Evolutionary conservation across 2,797 vertebrate species (phyloP).

Genomic region (Xyrichtys novacula): DNA sequence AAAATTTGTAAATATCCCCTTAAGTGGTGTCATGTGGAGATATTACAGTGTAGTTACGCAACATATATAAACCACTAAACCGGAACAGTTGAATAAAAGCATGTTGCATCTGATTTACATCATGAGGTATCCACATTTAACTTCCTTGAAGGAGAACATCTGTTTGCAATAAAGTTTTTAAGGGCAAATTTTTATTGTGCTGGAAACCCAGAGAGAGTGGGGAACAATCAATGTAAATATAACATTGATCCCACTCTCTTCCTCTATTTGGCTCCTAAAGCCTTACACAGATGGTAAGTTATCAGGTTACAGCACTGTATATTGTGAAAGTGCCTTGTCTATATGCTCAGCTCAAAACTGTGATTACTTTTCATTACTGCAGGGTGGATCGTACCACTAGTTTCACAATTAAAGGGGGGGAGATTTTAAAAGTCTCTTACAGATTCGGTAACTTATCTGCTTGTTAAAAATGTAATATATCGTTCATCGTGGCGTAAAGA

Average conservation of each 20-base stretch:
- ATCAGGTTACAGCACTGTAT: conserved; percentile 40
- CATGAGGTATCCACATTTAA: conserved; percentile 25
- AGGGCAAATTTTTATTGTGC: conserved; percentile 15
- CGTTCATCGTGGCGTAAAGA: fast-evolving
- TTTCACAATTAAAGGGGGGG: conserved; percentile 4
- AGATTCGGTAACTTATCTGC: not conserved
- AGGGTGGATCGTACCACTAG: conserved; percentile 44
- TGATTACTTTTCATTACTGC: conserved; percentile 79
- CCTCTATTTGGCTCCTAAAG: conserved; percentile 3
- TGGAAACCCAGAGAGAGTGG: conserved; percentile 13
- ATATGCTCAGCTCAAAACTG: conserved; percentile 58
- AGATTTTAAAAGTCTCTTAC: not conserved
- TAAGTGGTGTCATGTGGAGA: not conserved
- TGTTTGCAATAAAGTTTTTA: conserved; percentile 51
- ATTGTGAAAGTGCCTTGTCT: conserved; percentile 49
- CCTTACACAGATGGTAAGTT: conserved; percentile 24
- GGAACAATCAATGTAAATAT: not conserved
- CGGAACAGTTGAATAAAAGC: not conserved
- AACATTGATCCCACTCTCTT: conserved; percentile 1
- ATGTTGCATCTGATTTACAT: conserved; percentile 7
- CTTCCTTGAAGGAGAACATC: conserved; percentile 34
- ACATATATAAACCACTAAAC: conserved; percentile 13
- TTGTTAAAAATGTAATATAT: fast-evolving
- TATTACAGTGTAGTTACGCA: not conserved
- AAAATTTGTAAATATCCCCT: not conserved